Evolutionary conservation across 1,140 invertebrate species (phyloP).

Genomic region (Xylocopa sonorina): DNA sequence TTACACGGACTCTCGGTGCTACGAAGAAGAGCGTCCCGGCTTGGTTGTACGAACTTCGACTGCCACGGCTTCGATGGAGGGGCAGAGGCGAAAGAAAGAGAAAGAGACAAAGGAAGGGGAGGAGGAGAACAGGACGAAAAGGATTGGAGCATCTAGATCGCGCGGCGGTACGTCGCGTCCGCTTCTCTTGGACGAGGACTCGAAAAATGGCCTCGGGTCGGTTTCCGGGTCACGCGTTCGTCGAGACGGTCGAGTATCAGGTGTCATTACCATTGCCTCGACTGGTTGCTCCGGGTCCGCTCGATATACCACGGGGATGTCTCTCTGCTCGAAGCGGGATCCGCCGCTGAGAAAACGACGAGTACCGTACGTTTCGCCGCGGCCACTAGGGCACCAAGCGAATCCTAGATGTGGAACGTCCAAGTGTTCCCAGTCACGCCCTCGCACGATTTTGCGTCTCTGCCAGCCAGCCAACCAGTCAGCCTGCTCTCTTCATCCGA

Average conservation of each 20-base stretch:
- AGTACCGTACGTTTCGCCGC: slow-evolving; percentile 53
- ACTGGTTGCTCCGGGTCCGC: slow-evolving; percentile 23
- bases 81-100: neutral
- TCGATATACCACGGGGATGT: slow-evolving; percentile 56
- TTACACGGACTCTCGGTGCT: slow-evolving; percentile 33
- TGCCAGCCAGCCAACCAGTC: neutral
- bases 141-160: slow-evolving; percentile 68
- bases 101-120: neutral
- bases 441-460: slow-evolving; percentile 45
- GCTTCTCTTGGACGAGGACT: slow-evolving; percentile 58
- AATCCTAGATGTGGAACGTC: slow-evolving; percentile 53
- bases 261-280: slow-evolving; percentile 74
- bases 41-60: slow-evolving; percentile 40
- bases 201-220: slow-evolving; percentile 70
- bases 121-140: slow-evolving; percentile 31
- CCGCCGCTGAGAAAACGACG: slow-evolving; percentile 56
- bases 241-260: slow-evolving; percentile 70
- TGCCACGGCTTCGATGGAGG: neutral
- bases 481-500: neutral
- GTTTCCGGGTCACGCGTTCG: slow-evolving; percentile 77
- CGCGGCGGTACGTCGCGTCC: slow-evolving; percentile 52
- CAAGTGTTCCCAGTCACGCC: slow-evolving; percentile 66
- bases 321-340: slow-evolving; percentile 44
- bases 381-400: slow-evolving; percentile 61
- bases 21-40: slow-evolving; percentile 38